Conservation (phyloP, 1,140 invertebrate genomes). For the Bombus confusus region DNA sequence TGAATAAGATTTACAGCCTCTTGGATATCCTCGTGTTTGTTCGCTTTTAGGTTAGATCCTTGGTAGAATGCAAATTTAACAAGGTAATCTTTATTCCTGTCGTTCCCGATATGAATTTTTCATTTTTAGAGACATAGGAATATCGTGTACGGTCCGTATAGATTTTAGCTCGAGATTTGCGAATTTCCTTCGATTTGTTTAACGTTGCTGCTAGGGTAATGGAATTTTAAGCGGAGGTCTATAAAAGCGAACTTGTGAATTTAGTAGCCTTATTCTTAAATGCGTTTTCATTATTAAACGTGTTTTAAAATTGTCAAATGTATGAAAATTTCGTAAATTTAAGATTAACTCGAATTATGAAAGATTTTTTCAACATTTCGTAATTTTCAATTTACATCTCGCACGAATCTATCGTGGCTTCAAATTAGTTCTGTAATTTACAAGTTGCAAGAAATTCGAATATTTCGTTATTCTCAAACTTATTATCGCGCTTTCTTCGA, state of each 20-base stretch:
- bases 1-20: background rate
- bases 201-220: background rate
- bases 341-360: background rate
- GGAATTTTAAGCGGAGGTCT: too few relatives aligned
- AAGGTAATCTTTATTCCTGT: background rate
- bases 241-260: too few relatives aligned
- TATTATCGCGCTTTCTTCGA: background rate
- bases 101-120: background rate
- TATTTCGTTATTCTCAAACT: too few relatives aligned
- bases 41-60: background rate
- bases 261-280: too few relatives aligned
- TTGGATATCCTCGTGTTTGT: background rate
- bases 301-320: too few relatives aligned
- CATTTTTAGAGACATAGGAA: too few relatives aligned
- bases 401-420: too few relatives aligned
- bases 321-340: background rate
- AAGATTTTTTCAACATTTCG: background rate
- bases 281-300: too few relatives aligned
- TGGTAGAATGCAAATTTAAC: slow-evolving; percentile 1
- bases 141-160: background rate
- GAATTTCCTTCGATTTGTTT: background rate
- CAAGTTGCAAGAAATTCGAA: too few relatives aligned
- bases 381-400: background rate
- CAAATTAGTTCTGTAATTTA: background rate
- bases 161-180: background rate